phyloP scores from a whole-genome alignment of 2,888 invertebrate genomes.

The Saturnia pavonia region DNA sequence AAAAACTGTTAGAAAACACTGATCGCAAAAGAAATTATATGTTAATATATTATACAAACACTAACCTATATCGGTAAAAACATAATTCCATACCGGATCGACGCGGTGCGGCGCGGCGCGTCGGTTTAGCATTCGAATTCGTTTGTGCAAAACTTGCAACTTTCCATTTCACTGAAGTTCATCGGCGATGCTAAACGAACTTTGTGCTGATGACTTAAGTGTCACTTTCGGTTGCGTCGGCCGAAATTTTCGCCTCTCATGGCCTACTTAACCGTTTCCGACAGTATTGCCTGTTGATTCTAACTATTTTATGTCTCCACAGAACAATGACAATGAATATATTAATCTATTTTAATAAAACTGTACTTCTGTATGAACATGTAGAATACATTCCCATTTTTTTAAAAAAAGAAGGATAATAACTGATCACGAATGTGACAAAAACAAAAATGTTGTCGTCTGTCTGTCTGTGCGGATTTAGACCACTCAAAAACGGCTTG shows the following conservation, averaged over 20 bases:
- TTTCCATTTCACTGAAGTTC: slow-evolving; percentile 70
- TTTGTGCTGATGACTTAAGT: slow-evolving; percentile 32
- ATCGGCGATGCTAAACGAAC: slow-evolving; percentile 3
- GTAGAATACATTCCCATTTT: too few species aligned
- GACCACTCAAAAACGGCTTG: too few species aligned
- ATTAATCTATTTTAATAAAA: not conserved
- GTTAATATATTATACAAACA: slow-evolving; percentile 3
- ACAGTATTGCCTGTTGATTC: slow-evolving; percentile 67
- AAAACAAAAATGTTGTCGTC: too few species aligned
- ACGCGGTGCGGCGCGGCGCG: slow-evolving; percentile 43
- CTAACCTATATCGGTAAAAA: slow-evolving; percentile 14
- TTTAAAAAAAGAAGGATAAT: too few species aligned
- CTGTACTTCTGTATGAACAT: not conserved
- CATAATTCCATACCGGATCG: slow-evolving; percentile 44
- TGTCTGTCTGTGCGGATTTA: too few species aligned
- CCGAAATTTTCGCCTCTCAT: slow-evolving; percentile 70
- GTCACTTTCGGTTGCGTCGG: not conserved
- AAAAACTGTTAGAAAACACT: not conserved
- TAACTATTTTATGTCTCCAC: slow-evolving; percentile 62
- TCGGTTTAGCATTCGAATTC: slow-evolving; percentile 73
- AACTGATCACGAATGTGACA: too few species aligned
- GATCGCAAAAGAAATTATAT: slow-evolving; percentile 4
- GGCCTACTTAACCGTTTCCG: slow-evolving; percentile 72
- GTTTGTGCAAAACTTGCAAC: slow-evolving; percentile 75
- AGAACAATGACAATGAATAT: slow-evolving; percentile 43